Conservation (phyloP, 2,888 invertebrate species). For the Idaea dimidiata region DNA sequence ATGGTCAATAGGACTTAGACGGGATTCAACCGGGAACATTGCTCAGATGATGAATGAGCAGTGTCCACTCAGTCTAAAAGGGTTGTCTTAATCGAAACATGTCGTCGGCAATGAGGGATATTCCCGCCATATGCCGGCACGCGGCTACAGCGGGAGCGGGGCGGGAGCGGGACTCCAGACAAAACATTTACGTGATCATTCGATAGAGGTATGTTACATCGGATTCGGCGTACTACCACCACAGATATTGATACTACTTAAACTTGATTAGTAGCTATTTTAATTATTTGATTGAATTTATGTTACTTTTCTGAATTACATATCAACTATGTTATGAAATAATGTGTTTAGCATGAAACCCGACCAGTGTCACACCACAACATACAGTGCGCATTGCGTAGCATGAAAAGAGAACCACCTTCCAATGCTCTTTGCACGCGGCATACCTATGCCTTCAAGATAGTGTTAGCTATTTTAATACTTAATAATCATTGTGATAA, state of each 20-base stretch:
- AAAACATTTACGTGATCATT: slow-evolving; percentile 74
- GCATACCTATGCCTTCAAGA: too few relatives aligned
- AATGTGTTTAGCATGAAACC: too few relatives aligned
- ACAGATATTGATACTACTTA: not conserved
- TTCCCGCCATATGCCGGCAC: slow-evolving; percentile 62
- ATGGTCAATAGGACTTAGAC: too few relatives aligned
- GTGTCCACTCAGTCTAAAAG: slow-evolving; percentile 55
- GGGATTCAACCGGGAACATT: too few relatives aligned
- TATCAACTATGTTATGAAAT: too few relatives aligned
- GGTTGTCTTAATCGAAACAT: slow-evolving; percentile 76
- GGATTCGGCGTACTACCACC: slow-evolving; percentile 1
- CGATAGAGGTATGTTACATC: slow-evolving; percentile 52
- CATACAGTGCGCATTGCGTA: too few relatives aligned
- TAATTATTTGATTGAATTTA: not conserved
- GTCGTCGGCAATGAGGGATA: slow-evolving; percentile 70
- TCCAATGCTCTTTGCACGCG: too few relatives aligned
- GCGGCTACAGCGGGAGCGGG: slow-evolving; percentile 17
- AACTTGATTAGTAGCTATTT: not conserved
- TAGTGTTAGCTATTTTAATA: too few relatives aligned
- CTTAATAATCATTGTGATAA: too few relatives aligned
- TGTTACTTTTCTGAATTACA: too few relatives aligned
- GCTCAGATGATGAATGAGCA: not conserved
- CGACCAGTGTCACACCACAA: too few relatives aligned
- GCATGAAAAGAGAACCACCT: too few relatives aligned
- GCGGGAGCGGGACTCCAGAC: slow-evolving; percentile 52